Base-by-base conservation (phyloP, 2,888 invertebrate species). In the Frankliniella intonsa region DNA sequence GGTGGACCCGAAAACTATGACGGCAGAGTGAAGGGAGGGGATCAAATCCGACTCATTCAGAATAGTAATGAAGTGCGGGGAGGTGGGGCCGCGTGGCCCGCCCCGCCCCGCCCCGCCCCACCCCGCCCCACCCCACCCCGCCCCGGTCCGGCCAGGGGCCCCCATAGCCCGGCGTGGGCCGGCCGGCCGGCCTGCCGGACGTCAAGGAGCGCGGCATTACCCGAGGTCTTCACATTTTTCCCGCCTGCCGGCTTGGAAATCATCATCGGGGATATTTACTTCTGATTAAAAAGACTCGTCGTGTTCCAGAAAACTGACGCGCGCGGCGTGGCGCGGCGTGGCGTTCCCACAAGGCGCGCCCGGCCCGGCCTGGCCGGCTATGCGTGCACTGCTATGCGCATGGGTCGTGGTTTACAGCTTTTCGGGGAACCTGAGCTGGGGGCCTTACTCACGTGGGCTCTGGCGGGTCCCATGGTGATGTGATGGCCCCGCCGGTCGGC, bases 181-280 rank as follows among this genome's bases (percentile, higher is more conserved):
- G 38, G 38, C 38, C 38, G 5, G 38, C 38, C 38, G 5, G 38
- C 38, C 38, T 5, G 38, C 38, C 38, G 62, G 62, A 17, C 62
- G 38, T n/a, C 62, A 62, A 62, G 12, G 69, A 22, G 69, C 25
- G 12, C 25, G 9, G 69, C 69, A 22, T 76, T 76, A 76, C 25
- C 69, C 25, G 69, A 76, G 69, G 69, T 76, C 69, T 76, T 76
- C 69, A 76, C 69, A 76, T 76, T 76, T 76, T 76, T 76, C 12
- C 12, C 69, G 22, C 12, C 8, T 25, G n/a, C 25, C 69, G 69
- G 38, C 38, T 38, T 12, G 69, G 25, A 25, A 76, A 22, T 22
- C 25, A 12, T 25, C 22, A 25, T 22, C 22, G 22, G 69, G 69
- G 22, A 76, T 76, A 76, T 76, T 76, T 76, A 76, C 69, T 76